A percentile compares a stretch with the other conserved stretches of the same genome.
These are phyloP conservation scores for Pocillopora verrucosa DNA, from an alignment of 64 coral and sea anemone species.

Conservation along the genomic window DNA sequence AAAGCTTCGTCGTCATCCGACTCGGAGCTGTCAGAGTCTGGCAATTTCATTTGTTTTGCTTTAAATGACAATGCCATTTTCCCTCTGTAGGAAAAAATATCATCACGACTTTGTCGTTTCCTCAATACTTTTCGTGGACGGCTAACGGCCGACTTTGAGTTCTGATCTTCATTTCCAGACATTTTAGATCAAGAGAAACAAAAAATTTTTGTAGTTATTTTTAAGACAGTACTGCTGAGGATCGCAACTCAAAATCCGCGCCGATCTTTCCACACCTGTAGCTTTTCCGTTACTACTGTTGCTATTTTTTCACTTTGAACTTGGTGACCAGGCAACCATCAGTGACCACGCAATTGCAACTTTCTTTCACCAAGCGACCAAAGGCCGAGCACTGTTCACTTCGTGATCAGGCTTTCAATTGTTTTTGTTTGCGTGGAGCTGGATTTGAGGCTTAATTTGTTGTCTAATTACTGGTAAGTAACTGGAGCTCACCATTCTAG, in stretches of 20 bases:
- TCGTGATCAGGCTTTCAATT: no score
- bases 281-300: not conserved
- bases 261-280: not conserved
- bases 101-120: slow-evolving; percentile 28
- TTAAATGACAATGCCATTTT: slow-evolving; percentile 28
- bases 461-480: no score
- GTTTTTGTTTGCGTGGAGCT: no score
- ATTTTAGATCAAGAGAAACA: not conserved
- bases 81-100: slow-evolving; percentile 29
- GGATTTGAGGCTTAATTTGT: no score
- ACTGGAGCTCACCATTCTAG: no score
- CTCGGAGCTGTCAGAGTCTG: slow-evolving; percentile 18
- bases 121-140: slow-evolving; percentile 9
- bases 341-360: slow-evolving; percentile 3
- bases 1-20: slow-evolving; percentile 33
- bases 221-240: not conserved
- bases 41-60: slow-evolving; percentile 16
- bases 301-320: not conserved
- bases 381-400: no score
- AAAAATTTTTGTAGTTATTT: not conserved
- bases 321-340: not conserved
- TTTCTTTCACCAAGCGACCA: no score
- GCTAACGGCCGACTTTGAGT: not conserved
- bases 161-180: slow-evolving; percentile 23
- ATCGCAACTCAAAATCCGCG: slow-evolving; percentile 6